Evolutionary conservation across 1,140 invertebrate species (phyloP).

Genomic region (Microplitis demolitor): DNA sequence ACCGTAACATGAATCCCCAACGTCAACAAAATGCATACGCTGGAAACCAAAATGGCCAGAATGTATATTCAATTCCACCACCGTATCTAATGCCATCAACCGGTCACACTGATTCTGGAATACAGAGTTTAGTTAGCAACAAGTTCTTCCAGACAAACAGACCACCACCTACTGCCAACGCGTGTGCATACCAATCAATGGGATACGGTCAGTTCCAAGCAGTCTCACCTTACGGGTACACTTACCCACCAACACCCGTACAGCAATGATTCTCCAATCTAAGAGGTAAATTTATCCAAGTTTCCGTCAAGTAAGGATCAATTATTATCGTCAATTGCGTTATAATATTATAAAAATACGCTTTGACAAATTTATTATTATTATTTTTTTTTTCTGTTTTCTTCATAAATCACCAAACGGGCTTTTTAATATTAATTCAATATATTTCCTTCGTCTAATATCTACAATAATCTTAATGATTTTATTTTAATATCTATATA

Average conservation of each 20-base stretch:
- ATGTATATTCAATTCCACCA: conserved; percentile 62
- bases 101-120: conserved; percentile 55
- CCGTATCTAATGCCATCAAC: conserved; percentile 62
- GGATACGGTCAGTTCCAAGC: conserved; percentile 61
- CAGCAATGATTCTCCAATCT: conserved; percentile 54
- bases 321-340: neutral
- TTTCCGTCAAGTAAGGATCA: conserved; percentile 43
- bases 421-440: too few relatives aligned
- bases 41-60: conserved; percentile 53
- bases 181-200: conserved; percentile 67
- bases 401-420: too few relatives aligned
- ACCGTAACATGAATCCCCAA: conserved; percentile 27
- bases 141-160: conserved; percentile 68
- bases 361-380: neutral
- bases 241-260: conserved; percentile 61
- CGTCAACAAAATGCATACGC: conserved; percentile 43
- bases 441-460: too few relatives aligned
- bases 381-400: neutral
- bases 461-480: too few relatives aligned
- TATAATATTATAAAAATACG: neutral
- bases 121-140: conserved; percentile 66
- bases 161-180: conserved; percentile 61
- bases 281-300: conserved; percentile 41
- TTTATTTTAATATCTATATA: neutral
- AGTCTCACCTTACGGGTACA: conserved; percentile 61